Evolutionary conservation across 2,113 vertebrate species (phyloP), one percentile per base, ranked within the genome.

Genomic region (Mohoua ochrocephala): DNA sequence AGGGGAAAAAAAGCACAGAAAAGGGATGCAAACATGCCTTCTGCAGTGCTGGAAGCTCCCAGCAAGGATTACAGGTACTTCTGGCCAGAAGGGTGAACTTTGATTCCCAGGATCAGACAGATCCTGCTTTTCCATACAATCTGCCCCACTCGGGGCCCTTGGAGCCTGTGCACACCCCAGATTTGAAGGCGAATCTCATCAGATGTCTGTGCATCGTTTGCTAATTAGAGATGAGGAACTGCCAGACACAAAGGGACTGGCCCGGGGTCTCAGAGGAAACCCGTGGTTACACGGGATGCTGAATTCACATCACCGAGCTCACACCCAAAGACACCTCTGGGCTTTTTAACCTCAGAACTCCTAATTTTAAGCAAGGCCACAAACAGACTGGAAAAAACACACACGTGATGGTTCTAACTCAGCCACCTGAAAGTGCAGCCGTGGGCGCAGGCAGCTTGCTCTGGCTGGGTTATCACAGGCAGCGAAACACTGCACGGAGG

Each of bases 241-340:
- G 65, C 67, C 9, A 91, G 82, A 95, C 70, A 77, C 85, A 63
- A 70, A 86, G 96, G 93, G 95, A 92, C 95, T 75, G 64, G 90
- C 96, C 95, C 92, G 78, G 33, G 83, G 39, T 86, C 59, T 59
- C 83, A 11, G 44, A 20, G 93, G 92, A 96, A 93, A 52, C 80
- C 80, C 3, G 73, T 53, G 83, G 93, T 88, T 83, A 77, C 4
- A 65, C 0, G 2, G 76, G 59, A 54, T 44, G 88, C 95, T 47
- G 49, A 92, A 89, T 78, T 93, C 84, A 94, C n/a, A 84, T 75
- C 91, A 56, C 37, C 79, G 14, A 15, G 42, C 30, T 65, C 35
- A 67, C 90, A 87, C 87, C 94, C 85, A 84, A 54, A 83, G 2
- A 41, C n/a, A 49, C 11, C 96, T 60, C 93, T 45, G 79, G 95